Evolutionary conservation across 2,113 vertebrate species (phyloP).

Genomic region (Colaptes auratus): DNA sequence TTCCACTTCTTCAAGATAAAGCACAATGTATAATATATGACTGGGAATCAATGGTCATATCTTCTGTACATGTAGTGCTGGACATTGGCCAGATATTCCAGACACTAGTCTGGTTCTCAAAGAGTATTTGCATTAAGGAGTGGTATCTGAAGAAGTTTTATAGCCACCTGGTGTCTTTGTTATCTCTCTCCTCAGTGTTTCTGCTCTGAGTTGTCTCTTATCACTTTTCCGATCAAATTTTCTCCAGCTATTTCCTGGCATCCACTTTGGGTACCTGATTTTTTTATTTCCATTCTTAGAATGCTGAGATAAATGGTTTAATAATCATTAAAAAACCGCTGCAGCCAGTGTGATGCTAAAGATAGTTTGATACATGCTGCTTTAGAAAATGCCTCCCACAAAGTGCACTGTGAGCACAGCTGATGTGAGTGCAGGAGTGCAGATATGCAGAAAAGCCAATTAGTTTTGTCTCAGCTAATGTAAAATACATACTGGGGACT

Average conservation of each 20-base stretch:
- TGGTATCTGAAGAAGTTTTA: not conserved
- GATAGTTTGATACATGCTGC: not conserved
- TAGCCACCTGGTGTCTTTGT: not conserved
- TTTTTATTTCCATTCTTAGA: not conserved
- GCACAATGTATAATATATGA: not conserved
- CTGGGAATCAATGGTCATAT: conserved; percentile 36
- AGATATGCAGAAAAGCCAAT: not conserved
- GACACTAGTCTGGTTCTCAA: conserved; percentile 52
- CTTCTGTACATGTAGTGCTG: conserved; percentile 29
- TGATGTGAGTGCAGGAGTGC: not conserved
- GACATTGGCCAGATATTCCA: conserved; percentile 31
- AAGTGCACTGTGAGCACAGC: not conserved
- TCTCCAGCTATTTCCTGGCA: not conserved
- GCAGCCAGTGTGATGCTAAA: not conserved
- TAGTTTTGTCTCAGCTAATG: conserved; percentile 30
- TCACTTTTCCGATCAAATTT: not conserved
- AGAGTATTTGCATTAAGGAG: not conserved
- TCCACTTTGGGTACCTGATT: not conserved
- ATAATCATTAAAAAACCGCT: not conserved
- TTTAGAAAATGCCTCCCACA: not conserved
- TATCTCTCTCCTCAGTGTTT: not conserved
- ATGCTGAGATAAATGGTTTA: not conserved
- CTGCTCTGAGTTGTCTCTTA: not conserved
- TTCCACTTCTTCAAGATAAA: not conserved
- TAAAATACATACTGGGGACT: not conserved